Base-by-base conservation (phyloP, 2,113 vertebrate genomes). In the Corydoras maculifer region DNA sequence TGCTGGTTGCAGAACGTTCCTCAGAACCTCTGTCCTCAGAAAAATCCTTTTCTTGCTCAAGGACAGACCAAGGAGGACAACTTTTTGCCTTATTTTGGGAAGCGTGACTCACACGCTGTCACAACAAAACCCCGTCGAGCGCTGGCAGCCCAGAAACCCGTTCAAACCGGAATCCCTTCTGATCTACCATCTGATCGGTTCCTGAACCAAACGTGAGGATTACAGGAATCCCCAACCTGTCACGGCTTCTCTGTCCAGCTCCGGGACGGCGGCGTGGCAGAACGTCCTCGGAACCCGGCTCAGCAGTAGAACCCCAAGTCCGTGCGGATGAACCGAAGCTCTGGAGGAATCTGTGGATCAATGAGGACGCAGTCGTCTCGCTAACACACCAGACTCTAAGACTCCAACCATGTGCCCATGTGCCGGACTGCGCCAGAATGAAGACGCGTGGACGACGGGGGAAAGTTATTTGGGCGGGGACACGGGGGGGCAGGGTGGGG, bases 381-480 rank as follows among this genome's bases (percentile, higher is more conserved):
- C 15, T 51, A n/a, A 31, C 10, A 10, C 13, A 6, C 53, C 49
- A 18, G 10, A 48, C 29, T 59, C 25, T 59, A 14, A 6, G 31
- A 10, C 61, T 55, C 58, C 60, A 30, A 51, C 51, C 72, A 61
- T 30, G 70, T 62, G 61, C 35, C 59, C 62, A 31, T 9, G 29
- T 25, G 58, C 58, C 55, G 55, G 54, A 58, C 60, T 61, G 71
- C 51, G 73, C 65, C 48, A 15, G 18, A 76, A 29, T 76, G 48
- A 65, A 60, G 67, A 51, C 51, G 12, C 50, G 11, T 54, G 50
- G 30, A 50, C 9, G 35, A 30, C 65, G 77, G 79, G 84, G 72
- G 62, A 72, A 76, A 85, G 84, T 80, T 87, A 87, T 88, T 83
- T 84, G 58, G 66, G 62, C 35, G 10, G 63, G 69, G 74, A 25